Evolutionary conservation across 2,797 vertebrate species (phyloP).

Genomic region (Poecile montanus): DNA sequence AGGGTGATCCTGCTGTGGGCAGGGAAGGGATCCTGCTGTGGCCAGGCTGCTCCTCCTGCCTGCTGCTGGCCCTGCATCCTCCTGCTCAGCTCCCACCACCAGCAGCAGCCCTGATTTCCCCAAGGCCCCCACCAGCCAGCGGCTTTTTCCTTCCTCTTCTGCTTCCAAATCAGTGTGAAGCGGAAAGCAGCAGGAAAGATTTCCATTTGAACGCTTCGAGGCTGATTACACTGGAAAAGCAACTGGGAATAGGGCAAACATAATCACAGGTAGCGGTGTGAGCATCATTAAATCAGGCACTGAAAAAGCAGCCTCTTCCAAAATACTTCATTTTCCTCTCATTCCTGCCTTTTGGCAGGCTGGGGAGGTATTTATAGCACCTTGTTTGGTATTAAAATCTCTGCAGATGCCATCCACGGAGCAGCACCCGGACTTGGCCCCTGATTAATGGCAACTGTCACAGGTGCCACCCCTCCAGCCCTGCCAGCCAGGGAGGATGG

Average conservation of each 20-base stretch:
- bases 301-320: not conserved
- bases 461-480: not conserved
- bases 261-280: not conserved
- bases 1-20: accelerated
- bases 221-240: constrained; percentile 32
- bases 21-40: not conserved
- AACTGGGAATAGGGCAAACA: not conserved
- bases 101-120: not conserved
- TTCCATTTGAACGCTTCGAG: not conserved
- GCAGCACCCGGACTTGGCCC: not conserved
- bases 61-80: not conserved
- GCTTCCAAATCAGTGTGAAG: not conserved
- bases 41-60: not conserved
- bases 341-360: not conserved
- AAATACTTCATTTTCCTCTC: not conserved
- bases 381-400: not conserved
- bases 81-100: not conserved
- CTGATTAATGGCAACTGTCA: not conserved
- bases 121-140: not conserved
- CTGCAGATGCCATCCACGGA: not conserved
- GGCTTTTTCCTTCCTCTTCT: not conserved
- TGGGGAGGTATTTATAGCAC: not conserved
- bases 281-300: not conserved
- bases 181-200: not conserved
- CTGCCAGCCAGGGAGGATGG: not conserved